These are phyloP conservation scores for Thymelicus sylvestris DNA, from an alignment of 2,888 invertebrate species.

Conservation along the genomic window DNA sequence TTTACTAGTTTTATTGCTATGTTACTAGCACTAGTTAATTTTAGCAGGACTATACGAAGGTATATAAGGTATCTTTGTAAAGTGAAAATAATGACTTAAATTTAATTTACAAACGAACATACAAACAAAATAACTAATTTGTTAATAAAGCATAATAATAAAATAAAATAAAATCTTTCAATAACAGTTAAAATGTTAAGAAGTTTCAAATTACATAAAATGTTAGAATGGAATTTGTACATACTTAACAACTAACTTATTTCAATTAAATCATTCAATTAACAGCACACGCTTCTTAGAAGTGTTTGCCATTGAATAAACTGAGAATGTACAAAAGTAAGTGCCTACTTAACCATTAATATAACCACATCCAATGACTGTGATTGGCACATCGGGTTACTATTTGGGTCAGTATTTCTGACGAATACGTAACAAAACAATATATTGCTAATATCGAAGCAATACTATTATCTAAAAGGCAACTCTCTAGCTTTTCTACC, in stretches of 20 bases:
- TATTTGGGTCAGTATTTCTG: constrained; percentile 16
- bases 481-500: constrained; percentile 15
- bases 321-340: constrained; percentile 44
- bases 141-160: background rate
- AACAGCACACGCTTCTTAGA: constrained; percentile 69
- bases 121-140: constrained; percentile 10
- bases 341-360: constrained; percentile 37
- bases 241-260: constrained; percentile 53
- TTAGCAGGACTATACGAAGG: constrained; percentile 1
- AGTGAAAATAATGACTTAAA: constrained; percentile 51
- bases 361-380: constrained; percentile 21
- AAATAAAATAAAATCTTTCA: background rate
- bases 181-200: too few species aligned
- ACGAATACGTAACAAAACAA: constrained; percentile 18
- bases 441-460: constrained; percentile 15
- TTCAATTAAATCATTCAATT: constrained; percentile 52
- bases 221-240: constrained; percentile 55
- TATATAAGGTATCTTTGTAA: background rate
- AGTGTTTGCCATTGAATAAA: constrained; percentile 52
- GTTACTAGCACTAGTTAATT: constrained; percentile 15
- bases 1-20: constrained; percentile 34
- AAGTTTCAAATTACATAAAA: constrained; percentile 40
- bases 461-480: constrained; percentile 8
- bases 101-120: constrained; percentile 44
- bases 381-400: constrained; percentile 32